Evolutionary conservation across 2,113 vertebrate genomes (phyloP), one percentile per base, ranked within the genome.

Genomic region (Neomonachus schauinslandi): DNA sequence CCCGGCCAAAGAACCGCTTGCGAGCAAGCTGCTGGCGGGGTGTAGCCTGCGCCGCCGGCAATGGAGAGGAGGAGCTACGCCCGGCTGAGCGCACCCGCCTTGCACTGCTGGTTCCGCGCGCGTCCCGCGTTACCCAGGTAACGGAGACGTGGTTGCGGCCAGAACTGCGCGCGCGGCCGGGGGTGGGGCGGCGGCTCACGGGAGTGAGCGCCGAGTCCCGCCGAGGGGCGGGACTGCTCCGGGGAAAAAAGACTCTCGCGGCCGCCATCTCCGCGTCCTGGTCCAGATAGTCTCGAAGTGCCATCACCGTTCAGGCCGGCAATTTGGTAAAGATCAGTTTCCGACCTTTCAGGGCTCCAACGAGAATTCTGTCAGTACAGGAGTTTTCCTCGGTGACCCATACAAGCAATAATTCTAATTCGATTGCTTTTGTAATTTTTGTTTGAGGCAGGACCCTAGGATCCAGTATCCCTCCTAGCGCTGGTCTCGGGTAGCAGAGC

Each of bases 1-100:
- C 98, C 97, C 98, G 97, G 98, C 98, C 55, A 90, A 96, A 97
- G 98, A 94, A 96, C 98, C 98, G 98, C 99, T 97, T 86, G 90
- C 10, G 26, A 69, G 80, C 12, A 10, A 42, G 36, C 94, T 33
- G 91, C 71, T 24, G 10, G 72, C 26, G 0, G 55, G 16, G 0
- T 31, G 39, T 36, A 67, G 65, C 91, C 18, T 14, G 86, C 28
- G 69, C 39, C 0, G 4, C 13, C 65, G 1, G 57, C 42, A 0
- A 28, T 16, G 11, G 28, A 49, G 61, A 77, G n/a, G 36, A 4
- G 91, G 92, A 51, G 46, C 91, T 21, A n/a, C 81, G 10, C 42
- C n/a, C 0, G 4, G 22, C 24, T 7, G 12, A 12, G 18, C 0
- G 7, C 76, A 18, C 42, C 49, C 9, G 53, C 91, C 36, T 19